phyloP scores from a whole-genome alignment of 2,888 invertebrate species.

The Gonocerus acuteangulatus region DNA sequence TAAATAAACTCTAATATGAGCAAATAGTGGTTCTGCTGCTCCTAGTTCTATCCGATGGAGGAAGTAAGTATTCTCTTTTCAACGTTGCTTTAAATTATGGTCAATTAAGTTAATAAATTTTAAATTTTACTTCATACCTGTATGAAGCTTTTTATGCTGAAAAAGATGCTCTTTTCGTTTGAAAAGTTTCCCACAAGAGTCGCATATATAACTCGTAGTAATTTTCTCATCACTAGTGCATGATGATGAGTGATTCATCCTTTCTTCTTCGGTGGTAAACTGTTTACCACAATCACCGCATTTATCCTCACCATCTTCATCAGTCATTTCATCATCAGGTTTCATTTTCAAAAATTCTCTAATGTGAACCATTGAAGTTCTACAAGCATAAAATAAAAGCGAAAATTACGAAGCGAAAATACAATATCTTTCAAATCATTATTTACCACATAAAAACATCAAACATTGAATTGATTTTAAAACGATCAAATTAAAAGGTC shows the following conservation, averaged over 20 bases:
- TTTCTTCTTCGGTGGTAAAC: conserved; percentile 27
- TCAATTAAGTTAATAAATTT: too few relatives aligned
- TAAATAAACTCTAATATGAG: too few relatives aligned
- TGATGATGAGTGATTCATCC: conserved; percentile 24
- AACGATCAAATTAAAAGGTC: too few relatives aligned
- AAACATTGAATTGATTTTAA: too few relatives aligned
- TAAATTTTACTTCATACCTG: too few relatives aligned
- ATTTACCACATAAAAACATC: too few relatives aligned
- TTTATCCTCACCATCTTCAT: conserved; percentile 17
- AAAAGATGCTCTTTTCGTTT: conserved; percentile 62
- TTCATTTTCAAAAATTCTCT: conserved; percentile 41
- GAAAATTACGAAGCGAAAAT: too few relatives aligned
- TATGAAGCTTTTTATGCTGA: conserved; percentile 59
- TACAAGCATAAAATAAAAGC: conserved; percentile 14
- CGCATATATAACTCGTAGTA: conserved; percentile 45
- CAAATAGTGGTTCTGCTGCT: too few relatives aligned
- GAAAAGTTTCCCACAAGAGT: conserved; percentile 56
- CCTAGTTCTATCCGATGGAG: too few relatives aligned
- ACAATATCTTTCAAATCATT: too few relatives aligned
- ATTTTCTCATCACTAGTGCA: conserved; percentile 27
- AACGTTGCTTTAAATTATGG: too few relatives aligned
- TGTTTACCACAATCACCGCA: conserved; percentile 33
- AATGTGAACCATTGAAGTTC: conserved; percentile 39
- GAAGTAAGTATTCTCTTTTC: too few relatives aligned
- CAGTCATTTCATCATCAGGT: conserved; percentile 33